A percentile compares a stretch with the other conserved stretches of the same genome.
phyloP scores from a whole-genome alignment of 2,113 vertebrate species.

The Meles meles region DNA sequence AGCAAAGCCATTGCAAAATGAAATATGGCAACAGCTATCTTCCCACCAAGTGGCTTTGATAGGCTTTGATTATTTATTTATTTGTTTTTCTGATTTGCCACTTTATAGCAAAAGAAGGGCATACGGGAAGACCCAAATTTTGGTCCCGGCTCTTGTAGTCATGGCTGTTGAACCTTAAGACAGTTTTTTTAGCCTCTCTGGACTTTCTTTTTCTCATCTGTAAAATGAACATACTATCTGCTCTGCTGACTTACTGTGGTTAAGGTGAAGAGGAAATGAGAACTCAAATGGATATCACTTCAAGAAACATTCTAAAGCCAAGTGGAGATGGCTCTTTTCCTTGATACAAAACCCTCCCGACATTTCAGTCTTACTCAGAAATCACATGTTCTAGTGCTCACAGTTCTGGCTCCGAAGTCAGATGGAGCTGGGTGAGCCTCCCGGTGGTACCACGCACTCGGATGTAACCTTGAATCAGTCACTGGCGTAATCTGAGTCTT shows the following conservation, averaged over 20 bases:
- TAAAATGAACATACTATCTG: neutral
- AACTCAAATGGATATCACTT: neutral
- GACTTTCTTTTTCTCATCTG: neutral
- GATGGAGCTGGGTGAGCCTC: neutral
- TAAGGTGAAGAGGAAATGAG: neutral
- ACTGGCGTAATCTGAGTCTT: neutral
- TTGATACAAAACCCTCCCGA: neutral
- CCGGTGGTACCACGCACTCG: neutral
- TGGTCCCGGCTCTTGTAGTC: neutral
- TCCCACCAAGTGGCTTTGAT: neutral
- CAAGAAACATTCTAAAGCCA: slow-evolving; percentile 27
- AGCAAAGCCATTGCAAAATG: neutral
- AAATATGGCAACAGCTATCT: neutral
- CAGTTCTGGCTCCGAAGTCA: neutral
- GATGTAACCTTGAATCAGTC: neutral
- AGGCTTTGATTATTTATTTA: neutral
- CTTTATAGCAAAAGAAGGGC: neutral
- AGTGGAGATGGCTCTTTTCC: neutral
- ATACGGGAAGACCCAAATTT: neutral
- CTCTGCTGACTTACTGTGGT: neutral
- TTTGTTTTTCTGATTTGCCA: neutral
- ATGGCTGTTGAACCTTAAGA: neutral
- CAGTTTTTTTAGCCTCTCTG: neutral
- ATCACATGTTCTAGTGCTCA: neutral
- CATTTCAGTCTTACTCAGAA: neutral